Base-by-base conservation (phyloP, 2,797 vertebrate genomes). In the Phoeniculus purpureus region DNA sequence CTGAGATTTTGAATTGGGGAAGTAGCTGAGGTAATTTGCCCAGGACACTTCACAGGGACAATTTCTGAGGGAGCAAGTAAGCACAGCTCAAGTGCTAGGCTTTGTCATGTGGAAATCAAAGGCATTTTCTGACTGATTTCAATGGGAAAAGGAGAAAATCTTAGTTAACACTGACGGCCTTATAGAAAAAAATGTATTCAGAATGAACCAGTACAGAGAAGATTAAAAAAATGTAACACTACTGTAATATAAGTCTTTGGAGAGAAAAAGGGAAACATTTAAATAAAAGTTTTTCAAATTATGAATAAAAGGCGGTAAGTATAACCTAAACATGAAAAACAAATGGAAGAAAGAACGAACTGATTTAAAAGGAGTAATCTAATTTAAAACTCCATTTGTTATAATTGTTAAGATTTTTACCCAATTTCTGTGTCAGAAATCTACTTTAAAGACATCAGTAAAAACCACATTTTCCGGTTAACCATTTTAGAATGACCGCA, bases 381-480 rank as follows among this genome's bases (percentile, higher is more conserved):
- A 95, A 87, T 92, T 86, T 92, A 92, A 92, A 94, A 83, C 82
- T 76, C 11, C 22, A 59, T 95, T 93, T 89, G 59, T 95, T 37
- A 40, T 85, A 96, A 75, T 95, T 96, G 92, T 95, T 87, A 94
- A 86, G 59, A 85, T 92, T 91, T 95, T 78, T 84, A 87, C 72
- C 45, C 67, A 87, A 80, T 81, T 95, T 55, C 25, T 94, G 73
- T 96, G 83, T 94, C 94, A 96, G 87, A 90, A 95, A 97, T 94
- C 60, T 78, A 62, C 64, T 94, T 95, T 92, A 94, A 64, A 80
- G 75, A 87, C 48, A 96, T 91, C 93, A 94, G 78, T 96, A 93
- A 91, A 95, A 97, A 97, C 94, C 74, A 92, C 82, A 94, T 95
- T 96, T 90, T 96, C 93, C 7, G 59, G 90, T 97, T 95, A 97